Percentiles rank a stretch among this genome's conserved stretches.
Conservation (phyloP, 2,888 invertebrate species). For the Exephanes ischioxanthus region DNA sequence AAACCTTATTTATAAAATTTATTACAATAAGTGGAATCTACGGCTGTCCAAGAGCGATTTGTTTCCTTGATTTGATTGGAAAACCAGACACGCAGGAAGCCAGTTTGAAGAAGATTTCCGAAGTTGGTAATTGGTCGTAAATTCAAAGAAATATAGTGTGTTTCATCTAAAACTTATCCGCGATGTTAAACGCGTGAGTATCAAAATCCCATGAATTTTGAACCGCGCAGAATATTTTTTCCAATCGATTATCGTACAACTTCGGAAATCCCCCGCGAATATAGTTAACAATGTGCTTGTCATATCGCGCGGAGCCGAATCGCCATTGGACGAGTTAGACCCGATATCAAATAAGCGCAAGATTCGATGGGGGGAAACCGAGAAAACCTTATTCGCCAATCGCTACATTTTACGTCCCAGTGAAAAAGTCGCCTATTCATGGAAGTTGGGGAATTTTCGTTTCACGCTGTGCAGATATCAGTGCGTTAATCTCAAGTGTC, state of each 20-base stretch:
- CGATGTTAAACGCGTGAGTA: neutral
- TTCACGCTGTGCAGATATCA: neutral
- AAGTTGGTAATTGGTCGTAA: neutral
- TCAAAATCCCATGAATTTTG: neutral
- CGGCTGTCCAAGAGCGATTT: neutral
- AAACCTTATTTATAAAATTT: neutral
- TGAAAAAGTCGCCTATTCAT: neutral
- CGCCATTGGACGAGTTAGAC: neutral
- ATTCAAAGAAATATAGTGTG: too few relatives aligned
- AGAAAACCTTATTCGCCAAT: conserved; percentile 33
- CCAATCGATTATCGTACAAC: neutral
- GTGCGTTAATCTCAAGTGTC: conserved; percentile 9
- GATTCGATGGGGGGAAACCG: conserved; percentile 13
- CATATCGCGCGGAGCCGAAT: neutral
- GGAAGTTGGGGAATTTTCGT: neutral
- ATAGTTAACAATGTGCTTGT: neutral
- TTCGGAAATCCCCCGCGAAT: neutral
- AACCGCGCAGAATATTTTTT: neutral
- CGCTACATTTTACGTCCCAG: conserved; percentile 37
- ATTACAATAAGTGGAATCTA: neutral
- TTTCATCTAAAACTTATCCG: neutral
- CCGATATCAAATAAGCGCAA: conserved; percentile 10
- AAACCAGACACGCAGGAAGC: neutral
- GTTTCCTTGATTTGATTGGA: neutral
- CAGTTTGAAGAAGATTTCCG: neutral